These are phyloP conservation scores for Zoanthus sociatus DNA, from an alignment of 92 coral and sea anemone genomes.

Conservation along the genomic window DNA sequence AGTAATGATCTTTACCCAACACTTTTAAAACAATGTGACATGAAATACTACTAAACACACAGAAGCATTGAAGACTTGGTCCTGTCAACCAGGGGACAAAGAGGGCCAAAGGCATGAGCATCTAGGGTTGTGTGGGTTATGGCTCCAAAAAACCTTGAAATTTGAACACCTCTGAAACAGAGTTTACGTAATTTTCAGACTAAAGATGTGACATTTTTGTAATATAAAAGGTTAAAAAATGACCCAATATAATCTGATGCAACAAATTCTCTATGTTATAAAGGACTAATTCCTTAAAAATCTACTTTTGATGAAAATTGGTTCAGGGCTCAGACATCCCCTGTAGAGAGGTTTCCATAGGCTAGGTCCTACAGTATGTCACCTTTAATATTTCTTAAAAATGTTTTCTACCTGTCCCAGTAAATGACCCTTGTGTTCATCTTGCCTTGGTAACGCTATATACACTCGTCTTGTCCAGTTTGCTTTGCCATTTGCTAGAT, in stretches of 20 bases:
- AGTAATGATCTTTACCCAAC: too few species aligned
- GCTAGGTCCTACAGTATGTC: too few species aligned
- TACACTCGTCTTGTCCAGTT: conserved; percentile 9
- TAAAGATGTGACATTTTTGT: background rate
- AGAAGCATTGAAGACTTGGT: too few species aligned
- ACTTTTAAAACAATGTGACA: too few species aligned
- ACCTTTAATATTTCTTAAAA: background rate
- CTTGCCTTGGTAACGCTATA: conserved; percentile 13
- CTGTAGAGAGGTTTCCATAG: background rate
- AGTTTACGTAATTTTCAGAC: background rate
- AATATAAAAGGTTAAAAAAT: background rate
- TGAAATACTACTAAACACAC: too few species aligned
- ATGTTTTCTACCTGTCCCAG: conserved; percentile 9
- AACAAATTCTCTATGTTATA: background rate
- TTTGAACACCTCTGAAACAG: background rate
- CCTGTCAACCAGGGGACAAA: too few species aligned
- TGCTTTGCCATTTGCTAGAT: conserved; percentile 14
- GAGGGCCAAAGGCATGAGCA: too few species aligned
- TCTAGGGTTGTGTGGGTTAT: too few species aligned
- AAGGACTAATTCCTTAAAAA: conserved; percentile 1
- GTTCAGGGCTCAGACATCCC: background rate
- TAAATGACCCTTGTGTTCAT: conserved; percentile 20
- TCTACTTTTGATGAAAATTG: background rate
- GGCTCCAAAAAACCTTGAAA: background rate
- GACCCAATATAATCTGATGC: background rate